These are phyloP conservation scores for Danaus plexippus DNA, from an alignment of 1,140 invertebrate species.

Conservation along the genomic window DNA sequence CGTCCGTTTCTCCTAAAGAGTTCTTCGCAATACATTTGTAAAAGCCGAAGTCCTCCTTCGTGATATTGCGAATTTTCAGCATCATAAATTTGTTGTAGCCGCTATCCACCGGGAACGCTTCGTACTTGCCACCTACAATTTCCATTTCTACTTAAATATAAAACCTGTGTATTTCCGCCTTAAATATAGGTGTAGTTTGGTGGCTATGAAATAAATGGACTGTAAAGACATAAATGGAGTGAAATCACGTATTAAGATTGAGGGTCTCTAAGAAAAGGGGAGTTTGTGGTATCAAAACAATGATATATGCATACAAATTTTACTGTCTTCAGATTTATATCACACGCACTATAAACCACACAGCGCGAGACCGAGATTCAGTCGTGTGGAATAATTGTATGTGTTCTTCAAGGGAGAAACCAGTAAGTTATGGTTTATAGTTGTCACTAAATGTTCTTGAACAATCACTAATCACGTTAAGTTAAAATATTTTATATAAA, in stretches of 20 bases:
- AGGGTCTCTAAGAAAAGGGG: constrained; percentile 17
- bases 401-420: too few relatives aligned
- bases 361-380: too few relatives aligned
- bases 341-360: too few relatives aligned
- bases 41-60: constrained; percentile 73
- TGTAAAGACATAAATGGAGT: constrained; percentile 21
- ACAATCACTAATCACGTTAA: too few relatives aligned
- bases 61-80: constrained; percentile 70
- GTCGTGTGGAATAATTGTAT: too few relatives aligned
- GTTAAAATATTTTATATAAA: too few relatives aligned
- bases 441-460: too few relatives aligned
- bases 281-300: constrained; percentile 18
- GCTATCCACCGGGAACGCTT: constrained; percentile 71
- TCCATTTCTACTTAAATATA: constrained; percentile 72
- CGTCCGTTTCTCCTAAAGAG: constrained; percentile 73
- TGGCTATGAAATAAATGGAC: constrained; percentile 23
- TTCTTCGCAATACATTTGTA: constrained; percentile 76
- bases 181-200: constrained; percentile 13
- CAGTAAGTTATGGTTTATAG: too few relatives aligned
- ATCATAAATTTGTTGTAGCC: constrained; percentile 75
- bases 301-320: constrained; percentile 18
- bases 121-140: constrained; percentile 74
- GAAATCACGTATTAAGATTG: constrained; percentile 16
- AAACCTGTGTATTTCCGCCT: constrained; percentile 37
- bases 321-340: constrained; percentile 20